phyloP scores from a whole-genome alignment of 2,113 vertebrate species.

The Blennius ocellaris region DNA sequence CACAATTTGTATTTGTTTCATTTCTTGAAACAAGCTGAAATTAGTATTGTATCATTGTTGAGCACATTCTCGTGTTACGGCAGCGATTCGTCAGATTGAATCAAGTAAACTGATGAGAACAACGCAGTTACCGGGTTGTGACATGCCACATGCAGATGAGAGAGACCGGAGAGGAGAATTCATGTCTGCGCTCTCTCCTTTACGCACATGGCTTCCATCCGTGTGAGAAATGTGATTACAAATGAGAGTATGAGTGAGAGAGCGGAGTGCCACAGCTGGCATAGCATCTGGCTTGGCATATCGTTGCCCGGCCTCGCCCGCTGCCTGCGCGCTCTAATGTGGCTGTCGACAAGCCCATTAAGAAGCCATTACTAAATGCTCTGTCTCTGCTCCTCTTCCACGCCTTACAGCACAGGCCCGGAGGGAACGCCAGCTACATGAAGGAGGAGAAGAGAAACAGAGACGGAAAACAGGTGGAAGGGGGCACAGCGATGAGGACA shows the following conservation, averaged over 20 bases:
- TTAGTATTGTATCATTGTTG: no score
- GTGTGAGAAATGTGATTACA: constrained; percentile 82
- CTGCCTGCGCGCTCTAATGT: constrained; percentile 80
- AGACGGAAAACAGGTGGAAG: constrained; percentile 1
- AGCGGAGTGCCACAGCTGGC: constrained; percentile 77
- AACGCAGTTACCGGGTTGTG: not conserved
- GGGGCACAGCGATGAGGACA: not conserved
- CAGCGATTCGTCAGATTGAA: no score
- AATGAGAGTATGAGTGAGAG: constrained; percentile 77
- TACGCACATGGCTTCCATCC: constrained; percentile 70
- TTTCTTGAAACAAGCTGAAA: no score
- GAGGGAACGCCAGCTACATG: constrained; percentile 60
- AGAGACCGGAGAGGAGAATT: constrained; percentile 36
- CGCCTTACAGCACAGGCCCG: constrained; percentile 70
- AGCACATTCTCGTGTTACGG: no score
- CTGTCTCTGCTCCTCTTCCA: constrained; percentile 75
- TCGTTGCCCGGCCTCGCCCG: constrained; percentile 74
- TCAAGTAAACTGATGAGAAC: not conserved
- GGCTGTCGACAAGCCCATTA: constrained; percentile 83
- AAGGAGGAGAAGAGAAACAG: constrained; percentile 39
- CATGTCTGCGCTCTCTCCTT: constrained; percentile 75
- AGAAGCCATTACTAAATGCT: constrained; percentile 83
- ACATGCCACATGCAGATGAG: not conserved
- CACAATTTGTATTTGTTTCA: no score
- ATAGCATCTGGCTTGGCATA: constrained; percentile 83